These are phyloP conservation scores for Cenopis cana DNA, from an alignment of 2,888 invertebrate genomes.

Conservation along the genomic window DNA sequence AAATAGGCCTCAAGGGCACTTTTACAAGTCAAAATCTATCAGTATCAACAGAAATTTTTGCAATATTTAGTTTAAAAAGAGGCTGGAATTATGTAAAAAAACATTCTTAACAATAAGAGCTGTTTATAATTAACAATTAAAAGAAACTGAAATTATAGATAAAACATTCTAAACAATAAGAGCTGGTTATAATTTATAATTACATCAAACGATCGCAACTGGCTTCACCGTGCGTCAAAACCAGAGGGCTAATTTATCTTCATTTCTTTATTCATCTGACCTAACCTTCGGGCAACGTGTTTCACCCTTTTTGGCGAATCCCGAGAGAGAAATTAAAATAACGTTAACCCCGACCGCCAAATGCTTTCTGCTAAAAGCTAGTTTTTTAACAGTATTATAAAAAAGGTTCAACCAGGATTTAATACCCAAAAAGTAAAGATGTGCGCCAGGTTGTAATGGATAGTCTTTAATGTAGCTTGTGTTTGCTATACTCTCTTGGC, in stretches of 20 bases:
- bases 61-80: too few relatives aligned
- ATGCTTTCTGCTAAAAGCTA: conserved; percentile 7
- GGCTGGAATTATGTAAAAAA: too few relatives aligned
- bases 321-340: conserved; percentile 39
- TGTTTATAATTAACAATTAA: neutral
- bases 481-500: conserved; percentile 8
- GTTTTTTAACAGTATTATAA: neutral
- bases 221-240: conserved; percentile 22
- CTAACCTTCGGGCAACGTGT: conserved; percentile 38
- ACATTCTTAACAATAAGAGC: neutral
- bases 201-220: conserved; percentile 11
- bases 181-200: neutral
- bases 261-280: conserved; percentile 44
- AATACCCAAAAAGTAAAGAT: neutral
- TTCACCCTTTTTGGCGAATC: conserved; percentile 34
- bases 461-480: neutral
- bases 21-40: too few relatives aligned
- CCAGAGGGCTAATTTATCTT: conserved; percentile 39
- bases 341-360: conserved; percentile 33
- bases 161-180: neutral
- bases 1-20: too few relatives aligned
- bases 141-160: too few relatives aligned
- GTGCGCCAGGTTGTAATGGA: neutral
- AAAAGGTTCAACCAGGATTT: neutral
- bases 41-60: too few relatives aligned